A percentile compares a stretch with the other conserved stretches of the same genome.
phyloP scores from a whole-genome alignment of 2,113 vertebrate species.

The Salvator merianae region DNA sequence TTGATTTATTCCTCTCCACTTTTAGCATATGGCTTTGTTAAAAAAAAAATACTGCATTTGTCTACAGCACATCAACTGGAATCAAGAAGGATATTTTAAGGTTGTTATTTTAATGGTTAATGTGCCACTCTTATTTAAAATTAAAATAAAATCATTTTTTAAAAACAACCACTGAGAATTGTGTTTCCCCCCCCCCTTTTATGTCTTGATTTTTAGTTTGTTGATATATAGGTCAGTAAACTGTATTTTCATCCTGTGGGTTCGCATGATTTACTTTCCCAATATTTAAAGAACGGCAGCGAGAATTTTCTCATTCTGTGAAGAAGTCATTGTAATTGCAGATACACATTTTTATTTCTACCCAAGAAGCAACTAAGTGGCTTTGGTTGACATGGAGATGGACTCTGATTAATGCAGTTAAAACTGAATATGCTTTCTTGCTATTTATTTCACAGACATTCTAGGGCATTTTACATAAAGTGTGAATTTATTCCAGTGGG shows the following conservation, averaged over 20 bases:
- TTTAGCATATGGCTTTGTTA: no score
- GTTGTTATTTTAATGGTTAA: no score
- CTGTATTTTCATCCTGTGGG: neutral
- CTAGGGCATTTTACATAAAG: neutral
- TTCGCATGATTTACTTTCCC: constrained; percentile 17
- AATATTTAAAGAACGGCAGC: constrained; percentile 33
- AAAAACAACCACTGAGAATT: neutral
- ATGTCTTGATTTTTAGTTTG: neutral
- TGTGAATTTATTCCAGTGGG: neutral
- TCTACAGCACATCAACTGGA: neutral
- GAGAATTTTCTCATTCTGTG: constrained; percentile 26
- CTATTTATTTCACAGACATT: constrained; percentile 4
- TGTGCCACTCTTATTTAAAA: no score
- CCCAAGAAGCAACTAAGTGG: constrained; percentile 26
- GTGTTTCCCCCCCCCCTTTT: constrained; percentile 3
- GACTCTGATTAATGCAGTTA: constrained; percentile 25
- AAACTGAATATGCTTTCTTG: neutral
- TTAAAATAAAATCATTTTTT: no score
- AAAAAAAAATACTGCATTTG: neutral
- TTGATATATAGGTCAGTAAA: constrained; percentile 4
- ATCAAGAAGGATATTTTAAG: no score
- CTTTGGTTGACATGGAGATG: neutral
- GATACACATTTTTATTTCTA: constrained; percentile 11
- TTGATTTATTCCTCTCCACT: neutral
- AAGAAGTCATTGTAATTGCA: constrained; percentile 20